A percentile compares a stretch with the other conserved stretches of the same genome.
Conservation (phyloP, 1,140 invertebrate genomes). For the Carposina sasakii region DNA sequence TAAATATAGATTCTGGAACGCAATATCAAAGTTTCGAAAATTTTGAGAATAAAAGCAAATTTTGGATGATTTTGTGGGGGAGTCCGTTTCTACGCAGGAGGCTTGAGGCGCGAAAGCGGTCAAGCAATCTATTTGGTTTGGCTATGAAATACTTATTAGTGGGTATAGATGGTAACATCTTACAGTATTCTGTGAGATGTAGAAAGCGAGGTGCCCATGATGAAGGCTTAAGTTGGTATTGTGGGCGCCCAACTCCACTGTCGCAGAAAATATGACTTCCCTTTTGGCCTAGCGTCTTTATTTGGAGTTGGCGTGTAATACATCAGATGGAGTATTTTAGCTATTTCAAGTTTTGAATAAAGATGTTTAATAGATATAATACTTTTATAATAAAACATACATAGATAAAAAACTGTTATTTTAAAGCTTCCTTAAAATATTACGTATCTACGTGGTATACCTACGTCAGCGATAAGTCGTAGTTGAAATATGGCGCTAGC, state of each 20-base stretch:
- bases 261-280: conserved; percentile 57
- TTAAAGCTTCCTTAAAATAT: too few species aligned
- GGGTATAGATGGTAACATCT: conserved; percentile 42
- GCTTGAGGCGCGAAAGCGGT: conserved; percentile 15
- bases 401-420: too few species aligned
- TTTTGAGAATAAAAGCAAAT: conserved; percentile 26
- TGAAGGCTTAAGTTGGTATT: too few species aligned
- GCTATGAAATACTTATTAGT: conserved; percentile 48
- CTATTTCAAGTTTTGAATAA: too few species aligned
- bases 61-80: conserved; percentile 8
- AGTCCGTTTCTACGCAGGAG: conserved; percentile 59
- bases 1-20: conserved; percentile 41
- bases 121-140: conserved; percentile 39
- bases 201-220: conserved; percentile 58
- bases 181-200: conserved; percentile 41
- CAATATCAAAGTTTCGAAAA: conserved; percentile 30
- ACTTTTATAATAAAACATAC: too few species aligned
- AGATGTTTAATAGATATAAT: too few species aligned
- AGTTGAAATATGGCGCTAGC: too few species aligned
- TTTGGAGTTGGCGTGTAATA: too few species aligned
- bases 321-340: too few species aligned
- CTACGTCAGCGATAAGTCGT: too few species aligned
- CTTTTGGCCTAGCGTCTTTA: too few species aligned
- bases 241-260: conserved; percentile 52
- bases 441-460: too few species aligned